Evolutionary conservation across 2,888 invertebrate genomes (phyloP).

Genomic region (Stenoptilia bipunctidactyla): DNA sequence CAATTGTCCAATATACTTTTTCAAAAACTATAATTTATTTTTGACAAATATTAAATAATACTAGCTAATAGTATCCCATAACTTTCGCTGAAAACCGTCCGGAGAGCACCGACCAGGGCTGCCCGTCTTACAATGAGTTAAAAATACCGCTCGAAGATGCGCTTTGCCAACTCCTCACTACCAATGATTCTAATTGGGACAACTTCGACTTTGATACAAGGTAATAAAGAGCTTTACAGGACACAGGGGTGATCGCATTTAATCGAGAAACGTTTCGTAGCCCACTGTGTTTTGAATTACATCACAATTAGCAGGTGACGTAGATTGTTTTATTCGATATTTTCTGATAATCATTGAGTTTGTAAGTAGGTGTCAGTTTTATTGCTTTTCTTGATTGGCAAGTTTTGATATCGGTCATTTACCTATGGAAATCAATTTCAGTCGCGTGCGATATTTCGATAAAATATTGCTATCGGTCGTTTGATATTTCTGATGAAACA

Average conservation of each 20-base stretch:
- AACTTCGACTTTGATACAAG: slow-evolving; percentile 56
- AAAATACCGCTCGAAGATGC: slow-evolving; percentile 68
- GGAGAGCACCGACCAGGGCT: slow-evolving; percentile 54
- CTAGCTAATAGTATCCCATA: slow-evolving; percentile 31
- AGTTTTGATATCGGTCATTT: slow-evolving; percentile 2
- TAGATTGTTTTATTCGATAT: too few relatives aligned
- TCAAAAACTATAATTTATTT: too few relatives aligned
- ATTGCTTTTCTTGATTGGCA: too few relatives aligned
- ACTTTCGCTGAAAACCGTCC: slow-evolving; percentile 57
- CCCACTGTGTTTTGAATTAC: too few relatives aligned
- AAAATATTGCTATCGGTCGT: too few relatives aligned
- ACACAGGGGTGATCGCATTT: background rate
- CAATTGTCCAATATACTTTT: too few relatives aligned
- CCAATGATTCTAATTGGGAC: slow-evolving; percentile 46
- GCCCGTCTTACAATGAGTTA: slow-evolving; percentile 67
- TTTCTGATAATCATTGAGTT: too few relatives aligned
- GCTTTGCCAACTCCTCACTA: slow-evolving; percentile 60
- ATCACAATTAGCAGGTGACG: too few relatives aligned
- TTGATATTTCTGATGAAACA: too few relatives aligned
- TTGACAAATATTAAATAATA: background rate
- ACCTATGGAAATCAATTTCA: slow-evolving; percentile 2
- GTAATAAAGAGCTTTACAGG: slow-evolving; percentile 31
- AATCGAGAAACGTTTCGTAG: too few relatives aligned
- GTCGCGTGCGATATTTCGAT: too few relatives aligned
- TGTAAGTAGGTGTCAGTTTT: too few relatives aligned